Base-by-base conservation (phyloP, 1,140 invertebrate genomes). In the Lucilia cuprina region DNA sequence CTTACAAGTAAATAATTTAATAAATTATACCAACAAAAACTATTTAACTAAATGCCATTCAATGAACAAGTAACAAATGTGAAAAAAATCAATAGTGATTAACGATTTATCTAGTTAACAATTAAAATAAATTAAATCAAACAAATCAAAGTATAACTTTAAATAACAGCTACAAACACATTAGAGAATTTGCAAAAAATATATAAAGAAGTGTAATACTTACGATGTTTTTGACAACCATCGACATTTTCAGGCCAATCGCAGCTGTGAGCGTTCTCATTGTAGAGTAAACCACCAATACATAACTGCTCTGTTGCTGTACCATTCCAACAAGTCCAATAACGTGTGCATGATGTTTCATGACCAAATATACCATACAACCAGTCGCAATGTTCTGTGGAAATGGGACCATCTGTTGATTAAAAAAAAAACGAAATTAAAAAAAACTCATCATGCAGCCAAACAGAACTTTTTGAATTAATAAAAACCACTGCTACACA, bases 281-380 rank as follows among this genome's bases (percentile, higher is more conserved):
- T 98, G 93, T 97, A 98, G 9, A 98, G 92, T 7, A 98, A 93
- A 2, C 97, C 97, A 65, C 97, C 97, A 86, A 97, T 97, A 91
- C 97, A 98, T n/a, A 97, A 94, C 90, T 98, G 97, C 91, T 97
- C 96, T 0, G 96, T 97, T 13, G 96, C 95, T 0, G 97, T 98
- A 49, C 97, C 96, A 90, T 98, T 98, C 97, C 97, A 98, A 90
- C 97, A 98, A 1, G 97, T 97, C 97, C 97, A 98, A 91, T 98
- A 98, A 17, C 97, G 93, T 0, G 97, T 98, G 92, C 97, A 98
- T 0, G 96, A 97, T 0, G 96, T 97, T 91, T 97, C 96, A 89
- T 98, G 97, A 0, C 97, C 96, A 91, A 98, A 98, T 86, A 98
- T 97, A 30, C 97, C 97, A 89, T 97, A 98, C 83, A 97, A 92